A percentile compares a stretch with the other conserved stretches of the same genome.
Conservation (phyloP, 2,113 vertebrate genomes). For the Cardinalis cardinalis region DNA sequence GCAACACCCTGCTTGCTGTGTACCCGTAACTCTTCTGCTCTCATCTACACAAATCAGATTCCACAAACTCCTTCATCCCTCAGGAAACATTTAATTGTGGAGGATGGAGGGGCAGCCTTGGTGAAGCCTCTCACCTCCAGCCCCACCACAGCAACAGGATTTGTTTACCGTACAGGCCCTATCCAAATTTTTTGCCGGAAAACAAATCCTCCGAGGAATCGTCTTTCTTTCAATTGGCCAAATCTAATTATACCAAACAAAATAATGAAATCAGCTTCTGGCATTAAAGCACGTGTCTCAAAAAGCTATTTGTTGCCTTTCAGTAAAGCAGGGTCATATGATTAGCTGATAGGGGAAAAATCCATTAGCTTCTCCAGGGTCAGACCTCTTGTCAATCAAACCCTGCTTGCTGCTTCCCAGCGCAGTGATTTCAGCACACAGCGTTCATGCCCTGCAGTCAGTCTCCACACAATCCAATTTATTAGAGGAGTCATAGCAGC, state of each 20-base stretch:
- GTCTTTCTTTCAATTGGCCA: constrained; percentile 13
- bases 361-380: constrained; percentile 43
- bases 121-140: neutral
- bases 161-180: neutral
- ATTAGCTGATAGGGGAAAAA: constrained; percentile 60
- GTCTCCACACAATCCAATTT: constrained; percentile 60
- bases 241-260: constrained; percentile 8
- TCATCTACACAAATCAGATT: neutral
- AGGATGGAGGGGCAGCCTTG: neutral
- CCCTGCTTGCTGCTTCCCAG: neutral
- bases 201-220: neutral
- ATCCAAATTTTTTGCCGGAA: neutral
- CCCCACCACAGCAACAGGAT: neutral
- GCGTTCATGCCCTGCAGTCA: constrained; percentile 41
- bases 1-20: neutral
- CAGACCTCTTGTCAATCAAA: constrained; percentile 43
- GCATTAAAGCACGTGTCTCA: neutral
- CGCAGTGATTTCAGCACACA: constrained; percentile 3
- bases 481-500: constrained; percentile 32
- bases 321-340: constrained; percentile 39
- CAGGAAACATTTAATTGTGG: neutral
- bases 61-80: neutral
- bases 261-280: constrained; percentile 42
- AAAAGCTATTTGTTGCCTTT: constrained; percentile 41
- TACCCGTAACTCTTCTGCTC: neutral